A percentile compares a stretch with the other conserved stretches of the same genome.
Evolutionary conservation across 2,113 vertebrate genomes (phyloP).

Genomic region (Malurus elegans): DNA sequence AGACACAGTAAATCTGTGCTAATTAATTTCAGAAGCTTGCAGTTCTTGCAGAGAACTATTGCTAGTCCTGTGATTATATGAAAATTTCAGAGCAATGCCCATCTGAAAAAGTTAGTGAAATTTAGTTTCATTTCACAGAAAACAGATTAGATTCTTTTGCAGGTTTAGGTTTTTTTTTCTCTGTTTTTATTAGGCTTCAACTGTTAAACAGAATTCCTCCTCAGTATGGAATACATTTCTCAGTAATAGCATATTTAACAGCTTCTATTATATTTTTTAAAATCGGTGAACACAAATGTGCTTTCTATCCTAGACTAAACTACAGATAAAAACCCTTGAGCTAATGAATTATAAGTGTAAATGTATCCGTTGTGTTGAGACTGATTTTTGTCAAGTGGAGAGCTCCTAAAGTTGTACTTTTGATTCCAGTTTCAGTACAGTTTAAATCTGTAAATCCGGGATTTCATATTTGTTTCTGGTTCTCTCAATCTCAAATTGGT

Average conservation of each 20-base stretch:
- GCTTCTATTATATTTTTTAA: background rate
- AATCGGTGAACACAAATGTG: background rate
- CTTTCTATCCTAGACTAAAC: background rate
- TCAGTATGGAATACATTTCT: background rate
- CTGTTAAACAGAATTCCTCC: background rate
- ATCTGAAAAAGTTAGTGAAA: background rate
- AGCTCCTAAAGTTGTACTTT: background rate
- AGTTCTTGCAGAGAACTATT: background rate
- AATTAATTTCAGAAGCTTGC: background rate
- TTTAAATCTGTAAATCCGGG: background rate
- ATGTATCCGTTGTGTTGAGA: background rate
- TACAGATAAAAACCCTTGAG: background rate
- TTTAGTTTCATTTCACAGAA: background rate
- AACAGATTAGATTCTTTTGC: background rate
- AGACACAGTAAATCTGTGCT: background rate
- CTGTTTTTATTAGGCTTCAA: background rate
- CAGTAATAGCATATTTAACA: background rate
- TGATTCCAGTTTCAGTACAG: background rate
- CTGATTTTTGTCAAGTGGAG: background rate
- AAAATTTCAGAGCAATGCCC: background rate
- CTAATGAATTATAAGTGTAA: background rate
- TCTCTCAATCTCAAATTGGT: background rate
- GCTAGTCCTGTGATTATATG: background rate
- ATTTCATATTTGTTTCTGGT: background rate
- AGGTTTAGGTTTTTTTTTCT: accelerated